These are phyloP conservation scores for Volucella inanis DNA, from an alignment of 2,888 invertebrate genomes.

Conservation along the genomic window DNA sequence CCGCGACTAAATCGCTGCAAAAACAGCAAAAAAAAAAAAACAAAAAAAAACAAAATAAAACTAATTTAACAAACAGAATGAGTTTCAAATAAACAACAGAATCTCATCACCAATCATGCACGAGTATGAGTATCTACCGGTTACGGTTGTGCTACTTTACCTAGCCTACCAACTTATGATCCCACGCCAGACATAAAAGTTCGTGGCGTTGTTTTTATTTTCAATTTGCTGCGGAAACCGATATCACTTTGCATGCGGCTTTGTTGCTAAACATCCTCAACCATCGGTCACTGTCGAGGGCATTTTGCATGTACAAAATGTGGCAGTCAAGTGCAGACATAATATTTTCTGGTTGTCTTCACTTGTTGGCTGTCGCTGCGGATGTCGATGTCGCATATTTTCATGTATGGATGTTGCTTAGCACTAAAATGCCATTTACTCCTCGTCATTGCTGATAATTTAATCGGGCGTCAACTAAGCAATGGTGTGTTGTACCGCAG, in stretches of 20 bases:
- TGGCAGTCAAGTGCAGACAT: conserved; percentile 47
- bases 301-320: conserved; percentile 33
- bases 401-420: conserved; percentile 2
- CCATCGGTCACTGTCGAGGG: conserved; percentile 67
- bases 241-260: conserved; percentile 40
- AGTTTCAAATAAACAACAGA: conserved; percentile 17
- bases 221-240: conserved; percentile 40
- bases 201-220: conserved; percentile 27
- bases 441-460: conserved; percentile 7
- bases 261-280: conserved; percentile 63
- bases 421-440: conserved; percentile 36
- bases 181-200: conserved; percentile 34
- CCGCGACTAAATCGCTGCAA: not conserved
- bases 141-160: conserved; percentile 33
- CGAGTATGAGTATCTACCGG: conserved; percentile 2
- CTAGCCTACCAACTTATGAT: conserved; percentile 43
- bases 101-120: conserved; percentile 39
- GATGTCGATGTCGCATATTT: not conserved
- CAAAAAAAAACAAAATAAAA: not conserved
- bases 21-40: not conserved
- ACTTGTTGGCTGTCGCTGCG: not conserved
- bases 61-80: conserved; percentile 31
- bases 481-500: conserved; percentile 12
- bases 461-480: conserved; percentile 47
- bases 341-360: conserved; percentile 25